Conservation (phyloP, 2,113 vertebrate genomes). For the Romanogobio albipinnatus region DNA sequence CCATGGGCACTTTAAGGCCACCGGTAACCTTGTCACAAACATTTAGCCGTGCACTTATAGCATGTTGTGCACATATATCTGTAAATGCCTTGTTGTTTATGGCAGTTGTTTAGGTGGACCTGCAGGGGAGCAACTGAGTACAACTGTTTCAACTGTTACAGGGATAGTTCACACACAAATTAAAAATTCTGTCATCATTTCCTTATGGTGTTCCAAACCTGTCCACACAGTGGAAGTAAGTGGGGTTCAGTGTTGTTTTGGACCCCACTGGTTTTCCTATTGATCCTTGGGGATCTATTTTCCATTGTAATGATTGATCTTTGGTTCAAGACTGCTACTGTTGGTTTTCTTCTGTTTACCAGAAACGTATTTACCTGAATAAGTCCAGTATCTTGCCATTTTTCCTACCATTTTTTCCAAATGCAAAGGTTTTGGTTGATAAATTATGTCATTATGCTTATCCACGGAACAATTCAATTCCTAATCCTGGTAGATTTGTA, state of each 20-base stretch:
- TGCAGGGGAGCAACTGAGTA: constrained; percentile 13
- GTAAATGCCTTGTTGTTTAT: background rate
- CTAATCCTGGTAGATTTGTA: constrained; percentile 72
- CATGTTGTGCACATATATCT: background rate
- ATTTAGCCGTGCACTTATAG: background rate
- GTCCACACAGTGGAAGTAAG: background rate
- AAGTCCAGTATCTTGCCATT: background rate
- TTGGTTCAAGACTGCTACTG: constrained; percentile 20
- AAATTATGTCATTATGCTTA: constrained; percentile 66
- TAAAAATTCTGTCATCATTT: background rate
- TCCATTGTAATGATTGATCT: constrained; percentile 46
- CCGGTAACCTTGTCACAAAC: constrained; percentile 10
- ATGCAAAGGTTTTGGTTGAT: constrained; percentile 46
- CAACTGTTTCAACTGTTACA: background rate
- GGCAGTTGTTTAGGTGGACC: background rate
- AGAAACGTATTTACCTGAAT: background rate
- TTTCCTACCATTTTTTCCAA: background rate
- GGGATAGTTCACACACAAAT: background rate
- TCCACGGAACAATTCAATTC: constrained; percentile 69
- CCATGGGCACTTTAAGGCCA: constrained; percentile 26
- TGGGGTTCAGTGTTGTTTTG: background rate
- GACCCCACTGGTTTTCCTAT: background rate
- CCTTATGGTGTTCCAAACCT: background rate
- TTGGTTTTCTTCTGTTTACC: background rate
- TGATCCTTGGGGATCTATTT: constrained; percentile 19